Percentiles rank a stretch among this genome's conserved stretches.
Conservation (phyloP, 2,113 vertebrate genomes). For the Saccopteryx leptura region DNA sequence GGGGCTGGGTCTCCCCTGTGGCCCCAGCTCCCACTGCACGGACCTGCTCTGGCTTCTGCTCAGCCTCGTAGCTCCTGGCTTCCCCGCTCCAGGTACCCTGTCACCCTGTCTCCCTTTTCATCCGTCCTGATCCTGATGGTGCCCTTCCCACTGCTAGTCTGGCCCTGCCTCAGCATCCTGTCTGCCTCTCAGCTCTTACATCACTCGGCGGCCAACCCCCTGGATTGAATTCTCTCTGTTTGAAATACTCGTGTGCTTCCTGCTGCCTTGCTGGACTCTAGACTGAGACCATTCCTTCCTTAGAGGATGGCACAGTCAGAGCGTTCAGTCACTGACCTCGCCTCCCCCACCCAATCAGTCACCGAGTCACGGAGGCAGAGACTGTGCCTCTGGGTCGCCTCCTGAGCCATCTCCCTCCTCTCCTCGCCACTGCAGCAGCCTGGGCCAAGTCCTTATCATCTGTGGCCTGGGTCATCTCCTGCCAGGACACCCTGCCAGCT, state of each 20-base stretch:
- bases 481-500: too few species aligned
- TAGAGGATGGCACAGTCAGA: background rate
- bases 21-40: background rate
- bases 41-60: background rate
- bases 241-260: background rate
- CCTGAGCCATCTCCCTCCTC: background rate
- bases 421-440: background rate
- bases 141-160: background rate
- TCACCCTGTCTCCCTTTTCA: background rate
- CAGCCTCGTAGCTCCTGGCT: fast-evolving
- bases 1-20: fast-evolving
- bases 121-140: background rate
- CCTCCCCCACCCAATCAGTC: background rate
- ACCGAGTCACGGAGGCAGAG: background rate
- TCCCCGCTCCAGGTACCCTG: too few species aligned
- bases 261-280: background rate
- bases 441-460: background rate
- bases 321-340: background rate
- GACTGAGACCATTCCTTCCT: background rate
- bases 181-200: background rate
- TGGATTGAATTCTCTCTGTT: background rate
- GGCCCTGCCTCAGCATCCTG: background rate
- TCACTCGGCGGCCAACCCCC: background rate
- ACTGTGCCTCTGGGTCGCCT: background rate
- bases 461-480: background rate